Evolutionary conservation across 2,113 vertebrate species (phyloP).

Genomic region (Natator depressus): DNA sequence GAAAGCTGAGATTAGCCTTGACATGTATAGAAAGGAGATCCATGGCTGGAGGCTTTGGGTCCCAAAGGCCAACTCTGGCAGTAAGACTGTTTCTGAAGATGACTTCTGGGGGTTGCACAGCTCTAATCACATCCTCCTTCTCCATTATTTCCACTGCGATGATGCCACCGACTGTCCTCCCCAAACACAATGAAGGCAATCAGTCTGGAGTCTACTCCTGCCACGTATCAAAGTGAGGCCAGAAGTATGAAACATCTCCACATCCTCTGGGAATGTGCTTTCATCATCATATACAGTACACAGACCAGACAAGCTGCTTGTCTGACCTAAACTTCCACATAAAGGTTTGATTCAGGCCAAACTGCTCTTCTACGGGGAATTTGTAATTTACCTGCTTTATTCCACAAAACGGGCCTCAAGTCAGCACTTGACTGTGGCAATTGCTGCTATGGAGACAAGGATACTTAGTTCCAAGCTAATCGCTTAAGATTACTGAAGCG

Average conservation of each 20-base stretch:
- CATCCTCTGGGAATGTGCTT: not conserved
- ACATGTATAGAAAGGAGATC: not conserved
- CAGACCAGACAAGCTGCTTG: rapidly evolving
- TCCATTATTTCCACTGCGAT: not conserved
- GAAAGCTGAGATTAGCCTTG: not conserved
- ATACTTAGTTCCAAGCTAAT: rapidly evolving
- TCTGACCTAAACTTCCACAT: not conserved
- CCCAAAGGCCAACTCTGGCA: not conserved
- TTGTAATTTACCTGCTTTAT: not conserved
- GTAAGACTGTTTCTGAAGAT: not conserved
- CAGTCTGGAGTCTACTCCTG: not conserved
- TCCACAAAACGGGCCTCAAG: rapidly evolving
- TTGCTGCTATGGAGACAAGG: not conserved
- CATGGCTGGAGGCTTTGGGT: rapidly evolving
- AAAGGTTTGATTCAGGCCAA: not conserved
- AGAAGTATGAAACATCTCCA: not conserved
- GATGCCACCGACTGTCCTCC: not conserved
- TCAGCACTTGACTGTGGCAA: not conserved
- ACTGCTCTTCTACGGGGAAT: rapidly evolving
- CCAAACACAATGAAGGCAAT: not conserved
- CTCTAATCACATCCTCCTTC: not conserved
- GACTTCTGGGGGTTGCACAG: not conserved
- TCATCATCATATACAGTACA: not conserved
- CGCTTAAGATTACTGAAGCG: not conserved
- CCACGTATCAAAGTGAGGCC: not conserved